phyloP scores from a whole-genome alignment of 2,797 vertebrate genomes.

The Knipowitschia caucasica region DNA sequence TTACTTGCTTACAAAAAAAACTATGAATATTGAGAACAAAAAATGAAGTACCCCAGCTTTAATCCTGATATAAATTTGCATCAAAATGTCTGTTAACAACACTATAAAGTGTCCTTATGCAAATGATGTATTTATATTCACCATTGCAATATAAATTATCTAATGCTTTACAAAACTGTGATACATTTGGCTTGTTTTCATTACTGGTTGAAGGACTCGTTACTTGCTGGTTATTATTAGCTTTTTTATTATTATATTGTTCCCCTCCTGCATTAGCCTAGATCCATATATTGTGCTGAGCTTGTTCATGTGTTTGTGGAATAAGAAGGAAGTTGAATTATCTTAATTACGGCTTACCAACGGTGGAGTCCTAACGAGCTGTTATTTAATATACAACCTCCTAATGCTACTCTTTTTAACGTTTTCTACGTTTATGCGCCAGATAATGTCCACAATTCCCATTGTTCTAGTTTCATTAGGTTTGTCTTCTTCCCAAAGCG shows the following conservation, averaged over 20 bases:
- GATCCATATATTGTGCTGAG: not conserved
- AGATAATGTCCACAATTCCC: not conserved
- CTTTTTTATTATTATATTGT: not conserved
- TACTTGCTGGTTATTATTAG: not conserved
- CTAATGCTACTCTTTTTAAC: not conserved
- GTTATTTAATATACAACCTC: not conserved
- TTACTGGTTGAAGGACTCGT: not conserved
- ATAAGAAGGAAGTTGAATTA: not conserved
- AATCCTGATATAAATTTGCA: no score
- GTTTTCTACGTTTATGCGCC: not conserved
- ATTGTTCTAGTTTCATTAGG: not conserved
- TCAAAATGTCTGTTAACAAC: no score
- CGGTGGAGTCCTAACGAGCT: not conserved
- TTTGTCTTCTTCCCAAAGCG: no score
- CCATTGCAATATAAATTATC: no score
- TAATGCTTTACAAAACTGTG: not conserved
- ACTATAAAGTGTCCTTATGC: no score
- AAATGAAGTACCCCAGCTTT: no score
- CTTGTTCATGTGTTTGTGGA: conserved; percentile 1
- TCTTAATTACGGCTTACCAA: conserved; percentile 10
- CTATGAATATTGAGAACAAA: no score
- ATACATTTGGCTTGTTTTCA: not conserved
- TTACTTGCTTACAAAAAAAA: no score
- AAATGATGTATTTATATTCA: no score
- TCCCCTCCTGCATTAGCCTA: conserved; percentile 1